Evolutionary conservation across 2,797 vertebrate species (phyloP).

Genomic region (Tadarida brasiliensis): DNA sequence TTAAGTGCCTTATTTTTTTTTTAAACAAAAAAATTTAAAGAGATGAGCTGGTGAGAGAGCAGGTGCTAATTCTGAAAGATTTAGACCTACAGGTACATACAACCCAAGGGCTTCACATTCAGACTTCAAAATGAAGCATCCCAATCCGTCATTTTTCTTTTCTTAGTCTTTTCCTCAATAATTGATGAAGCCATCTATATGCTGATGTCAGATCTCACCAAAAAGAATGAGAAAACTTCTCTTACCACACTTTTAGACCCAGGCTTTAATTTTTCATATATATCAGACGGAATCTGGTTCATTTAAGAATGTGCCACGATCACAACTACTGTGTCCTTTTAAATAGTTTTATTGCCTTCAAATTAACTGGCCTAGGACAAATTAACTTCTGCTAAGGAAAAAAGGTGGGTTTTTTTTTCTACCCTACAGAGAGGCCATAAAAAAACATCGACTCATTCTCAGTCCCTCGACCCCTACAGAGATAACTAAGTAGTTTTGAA

Average conservation of each 20-base stretch:
- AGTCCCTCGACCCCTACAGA: conserved; percentile 46
- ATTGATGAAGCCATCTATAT: conserved; percentile 90
- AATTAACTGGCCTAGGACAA: conserved; percentile 85
- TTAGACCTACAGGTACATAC: conserved; percentile 82
- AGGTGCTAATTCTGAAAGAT: conserved; percentile 84
- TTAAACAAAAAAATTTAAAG: conserved; percentile 77
- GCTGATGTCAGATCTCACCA: conserved; percentile 88
- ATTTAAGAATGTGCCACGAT: conserved; percentile 87
- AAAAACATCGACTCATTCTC: conserved; percentile 49
- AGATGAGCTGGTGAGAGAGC: conserved; percentile 74
- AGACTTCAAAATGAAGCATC: conserved; percentile 84
- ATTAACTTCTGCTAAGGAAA: conserved; percentile 74
- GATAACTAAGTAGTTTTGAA: conserved; percentile 77
- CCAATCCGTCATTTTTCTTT: conserved; percentile 86
- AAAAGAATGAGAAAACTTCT: conserved; percentile 87
- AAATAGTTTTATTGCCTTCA: conserved; percentile 85
- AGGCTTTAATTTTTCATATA: conserved; percentile 87
- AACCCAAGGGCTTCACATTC: conserved; percentile 83
- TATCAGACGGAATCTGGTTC: conserved; percentile 85
- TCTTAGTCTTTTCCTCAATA: conserved; percentile 88
- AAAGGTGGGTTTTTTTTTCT: conserved; percentile 63
- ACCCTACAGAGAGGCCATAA: conserved; percentile 33
- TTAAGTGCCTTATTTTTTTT: conserved; percentile 69
- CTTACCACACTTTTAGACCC: conserved; percentile 84
- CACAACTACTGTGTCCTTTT: conserved; percentile 84